Evolutionary conservation across 2,113 vertebrate species (phyloP), one percentile per base, ranked within the genome.

Genomic region (Pimephales promelas): DNA sequence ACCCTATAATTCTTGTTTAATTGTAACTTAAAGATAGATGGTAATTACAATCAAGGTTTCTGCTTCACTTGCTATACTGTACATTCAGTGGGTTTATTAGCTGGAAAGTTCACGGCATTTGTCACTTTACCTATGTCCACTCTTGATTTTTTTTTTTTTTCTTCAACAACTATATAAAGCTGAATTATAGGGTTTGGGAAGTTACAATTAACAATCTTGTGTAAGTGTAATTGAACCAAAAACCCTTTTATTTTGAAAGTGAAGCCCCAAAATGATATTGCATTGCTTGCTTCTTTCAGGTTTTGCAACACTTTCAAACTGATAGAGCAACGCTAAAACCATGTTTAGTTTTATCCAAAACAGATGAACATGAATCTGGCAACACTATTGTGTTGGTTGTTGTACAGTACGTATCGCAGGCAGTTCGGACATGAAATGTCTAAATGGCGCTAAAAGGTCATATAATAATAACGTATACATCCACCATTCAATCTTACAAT

Each of bases 41-140:
- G 77, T 79, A 79, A 66, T 79, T 79, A 64, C 43, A 49, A 47
- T 80, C 78, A 64, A 49, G 9, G 43, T 66, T 62, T 80, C 10
- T 10, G 3, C 16, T 66, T 66, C 43, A 45, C 40, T 49, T 47
- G 1, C 16, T 34, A 16, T 79, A 47, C 16, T 34, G 9, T 79
- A 47, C 56, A 57, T 57, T 77, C 74, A 77, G 22, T 34, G 4
- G 16, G 8, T 34, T 49, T 22, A 64, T 31, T 47, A 64, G 40
- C 57, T 9, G 54, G 16, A 79, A 47, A 64, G 40, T 4, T 43
- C n/a, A 14, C n/a, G 43, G 4, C 20, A 28, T 49, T 28, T 22
- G 24, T 66, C 40, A 66, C 61, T 40, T 52, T 66, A 28, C 6
- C 61, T n/a, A 14, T 49, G 56, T 66, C 26, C 61, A 36, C n/a